These are phyloP conservation scores for Callimorpha dominula DNA, from an alignment of 2,888 invertebrate genomes.

Conservation along the genomic window DNA sequence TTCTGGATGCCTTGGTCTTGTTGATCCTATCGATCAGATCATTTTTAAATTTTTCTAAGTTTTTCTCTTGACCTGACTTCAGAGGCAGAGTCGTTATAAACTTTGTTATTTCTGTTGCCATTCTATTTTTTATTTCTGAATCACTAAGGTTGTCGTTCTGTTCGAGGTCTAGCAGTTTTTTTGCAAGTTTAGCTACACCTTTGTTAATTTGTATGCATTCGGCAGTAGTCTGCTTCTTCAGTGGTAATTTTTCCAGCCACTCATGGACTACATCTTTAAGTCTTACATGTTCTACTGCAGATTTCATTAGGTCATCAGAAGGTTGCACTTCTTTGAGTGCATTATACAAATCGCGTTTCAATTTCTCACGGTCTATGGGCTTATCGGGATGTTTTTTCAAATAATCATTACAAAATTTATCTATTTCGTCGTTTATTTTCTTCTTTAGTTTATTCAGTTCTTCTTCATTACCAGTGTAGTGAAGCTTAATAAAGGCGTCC, in stretches of 20 bases:
- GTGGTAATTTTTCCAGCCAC: slow-evolving; percentile 61
- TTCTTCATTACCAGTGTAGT: slow-evolving; percentile 54
- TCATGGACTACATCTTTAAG: slow-evolving; percentile 62
- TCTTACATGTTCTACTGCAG: slow-evolving; percentile 61
- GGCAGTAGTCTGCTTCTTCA: slow-evolving; percentile 43
- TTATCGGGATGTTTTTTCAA: slow-evolving; percentile 54
- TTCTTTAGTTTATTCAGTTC: slow-evolving; percentile 54
- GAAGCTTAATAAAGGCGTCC: slow-evolving; percentile 69
- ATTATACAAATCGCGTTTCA: slow-evolving; percentile 60
- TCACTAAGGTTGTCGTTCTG: slow-evolving; percentile 37
- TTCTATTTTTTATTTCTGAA: slow-evolving; percentile 40
- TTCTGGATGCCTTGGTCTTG: slow-evolving; percentile 52
- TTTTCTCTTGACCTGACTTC: slow-evolving; percentile 34
- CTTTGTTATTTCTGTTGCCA: slow-evolving; percentile 57
- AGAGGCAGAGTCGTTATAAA: slow-evolving; percentile 61
- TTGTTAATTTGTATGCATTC: slow-evolving; percentile 56
- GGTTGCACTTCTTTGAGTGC: slow-evolving; percentile 64
- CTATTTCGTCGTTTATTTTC: slow-evolving; percentile 61
- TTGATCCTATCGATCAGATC: slow-evolving; percentile 54
- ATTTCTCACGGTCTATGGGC: slow-evolving; percentile 52
- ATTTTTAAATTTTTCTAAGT: slow-evolving; percentile 38
- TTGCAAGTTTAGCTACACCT: slow-evolving; percentile 58
- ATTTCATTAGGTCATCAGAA: slow-evolving; percentile 56
- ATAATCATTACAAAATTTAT: slow-evolving; percentile 65
- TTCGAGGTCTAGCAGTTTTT: slow-evolving; percentile 63